Conservation (phyloP, 1,140 invertebrate genomes). For the Calliphora vicina region DNA sequence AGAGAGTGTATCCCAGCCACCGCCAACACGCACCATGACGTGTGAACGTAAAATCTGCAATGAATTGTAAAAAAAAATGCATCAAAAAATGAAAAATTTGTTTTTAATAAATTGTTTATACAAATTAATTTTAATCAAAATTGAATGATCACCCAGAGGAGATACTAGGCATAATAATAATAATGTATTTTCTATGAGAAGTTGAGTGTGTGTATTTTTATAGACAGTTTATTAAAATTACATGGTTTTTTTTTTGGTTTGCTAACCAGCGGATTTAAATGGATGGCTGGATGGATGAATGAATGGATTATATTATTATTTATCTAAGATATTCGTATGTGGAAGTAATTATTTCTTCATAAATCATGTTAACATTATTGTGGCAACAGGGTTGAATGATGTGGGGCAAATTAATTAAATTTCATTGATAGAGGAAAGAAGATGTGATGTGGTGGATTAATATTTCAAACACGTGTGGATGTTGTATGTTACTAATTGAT, state of each 20-base stretch:
- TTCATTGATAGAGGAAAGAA: background rate
- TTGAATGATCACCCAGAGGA: constrained; percentile 24
- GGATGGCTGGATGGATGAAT: background rate
- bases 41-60: constrained; percentile 89
- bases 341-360: constrained; percentile 5
- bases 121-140: constrained; percentile 23
- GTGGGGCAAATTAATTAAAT: constrained; percentile 7
- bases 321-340: background rate
- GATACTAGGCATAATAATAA: background rate
- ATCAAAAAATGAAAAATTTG: constrained; percentile 22
- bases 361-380: background rate
- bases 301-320: background rate
- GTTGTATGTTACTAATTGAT: background rate
- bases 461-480: background rate
- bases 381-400: background rate
- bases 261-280: background rate
- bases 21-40: constrained; percentile 97
- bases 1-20: constrained; percentile 95
- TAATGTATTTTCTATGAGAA: too few species aligned
- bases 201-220: background rate
- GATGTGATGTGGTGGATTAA: background rate
- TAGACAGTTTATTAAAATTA: background rate
- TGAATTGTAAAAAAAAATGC: background rate
- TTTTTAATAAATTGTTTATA: constrained; percentile 30
- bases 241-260: too few species aligned